Evolutionary conservation across 2,113 vertebrate genomes (phyloP), one percentile per base, ranked within the genome.

Genomic region (Sinocyclocheilus maitianheensis): DNA sequence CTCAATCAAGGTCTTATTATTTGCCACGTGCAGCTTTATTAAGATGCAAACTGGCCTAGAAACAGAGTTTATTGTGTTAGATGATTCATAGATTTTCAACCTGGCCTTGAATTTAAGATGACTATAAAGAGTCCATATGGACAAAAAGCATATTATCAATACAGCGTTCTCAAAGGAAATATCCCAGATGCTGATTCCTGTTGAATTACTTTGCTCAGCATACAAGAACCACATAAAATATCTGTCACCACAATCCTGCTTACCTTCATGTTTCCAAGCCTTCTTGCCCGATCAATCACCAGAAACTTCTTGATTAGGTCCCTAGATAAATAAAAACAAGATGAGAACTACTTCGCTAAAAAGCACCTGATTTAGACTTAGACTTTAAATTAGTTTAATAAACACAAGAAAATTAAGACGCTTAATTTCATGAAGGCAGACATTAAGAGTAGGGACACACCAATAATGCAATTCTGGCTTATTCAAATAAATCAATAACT

Each of bases 221-320:
- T 40, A 22, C 2, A 60, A 79, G 11, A 51, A 51, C 34, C 13
- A 80, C 11, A 63, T 16, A 26, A 24, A 46, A 24, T 62, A 80
- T 37, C 4, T 40, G 58, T 37, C 37, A 62, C 55, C 6, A 84
- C 20, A 30, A 43, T 24, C 10, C 58, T 18, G 91, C 96, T 91
- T 62, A 98, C 98, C 97, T 99, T 99, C 97, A 99, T 98, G 92
- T 97, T 98, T 24, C 98, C 98, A 0, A 99, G 93, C 43, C 98
- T 91, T 83, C 96, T 93, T 37, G 97, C 97, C 86, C 97, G 95
- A 91, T 99, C 98, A 67, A 97, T 96, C 67, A 98, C 97, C 16
- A 99, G 96, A 53, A 99, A 95, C 55, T 97, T 99, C 95, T 96
- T 97, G 91, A 99, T 97, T 92, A 99, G 95, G 90, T 99, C 98